Percentiles rank a stretch among this genome's conserved stretches.
Conservation (phyloP, 2,113 vertebrate species). For the Grallaria varia region DNA sequence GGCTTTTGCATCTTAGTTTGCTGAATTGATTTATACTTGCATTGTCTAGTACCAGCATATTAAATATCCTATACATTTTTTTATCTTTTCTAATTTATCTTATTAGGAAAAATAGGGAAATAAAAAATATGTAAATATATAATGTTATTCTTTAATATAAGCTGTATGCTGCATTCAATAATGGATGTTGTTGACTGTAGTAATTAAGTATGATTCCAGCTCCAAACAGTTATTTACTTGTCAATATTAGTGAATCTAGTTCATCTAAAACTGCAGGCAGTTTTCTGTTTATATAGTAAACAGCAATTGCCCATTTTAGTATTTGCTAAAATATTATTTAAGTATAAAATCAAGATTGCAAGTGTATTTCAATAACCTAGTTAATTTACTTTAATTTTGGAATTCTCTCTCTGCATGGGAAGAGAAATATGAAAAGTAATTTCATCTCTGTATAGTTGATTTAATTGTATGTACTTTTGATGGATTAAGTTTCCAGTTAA, state of each 20-base stretch:
- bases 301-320: conserved; percentile 5
- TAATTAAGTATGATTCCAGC: conserved; percentile 27
- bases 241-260: conserved; percentile 16
- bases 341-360: conserved; percentile 49
- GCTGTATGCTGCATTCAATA: neutral
- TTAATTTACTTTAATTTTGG: conserved; percentile 62
- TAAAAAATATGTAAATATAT: neutral
- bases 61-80: neutral
- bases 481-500: conserved; percentile 68
- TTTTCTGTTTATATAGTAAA: conserved; percentile 44
- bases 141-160: neutral
- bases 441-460: conserved; percentile 64
- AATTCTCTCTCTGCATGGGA: conserved; percentile 50
- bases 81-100: neutral
- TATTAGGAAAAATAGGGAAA: neutral
- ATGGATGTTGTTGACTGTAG: conserved; percentile 2
- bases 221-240: conserved; percentile 25
- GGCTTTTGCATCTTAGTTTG: neutral
- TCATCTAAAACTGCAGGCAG: neutral
- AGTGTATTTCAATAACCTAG: conserved; percentile 48
- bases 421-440: conserved; percentile 58
- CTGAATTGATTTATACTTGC: neutral
- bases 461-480: conserved; percentile 64
- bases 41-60: neutral
- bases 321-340: conserved; percentile 48